These are phyloP conservation scores for Ianthella basta DNA, from an alignment of 37 sponge, comb jelly and placozoan genomes.

Conservation along the genomic window DNA sequence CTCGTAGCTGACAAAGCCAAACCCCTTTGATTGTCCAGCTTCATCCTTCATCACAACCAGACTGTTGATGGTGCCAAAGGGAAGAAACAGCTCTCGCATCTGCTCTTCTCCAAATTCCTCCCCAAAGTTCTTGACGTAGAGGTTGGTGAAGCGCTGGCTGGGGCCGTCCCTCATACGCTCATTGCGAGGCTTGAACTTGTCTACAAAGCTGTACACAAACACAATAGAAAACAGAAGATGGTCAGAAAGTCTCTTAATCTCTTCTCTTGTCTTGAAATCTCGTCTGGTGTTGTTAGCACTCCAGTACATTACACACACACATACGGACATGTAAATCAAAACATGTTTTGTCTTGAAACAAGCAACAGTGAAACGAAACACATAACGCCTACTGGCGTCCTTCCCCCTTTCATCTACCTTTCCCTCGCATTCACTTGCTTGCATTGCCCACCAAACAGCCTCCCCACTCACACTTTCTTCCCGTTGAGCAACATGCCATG, in stretches of 20 bases:
- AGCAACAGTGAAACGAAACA: too few relatives aligned
- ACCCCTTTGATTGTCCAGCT: constrained; percentile 61
- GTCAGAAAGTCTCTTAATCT: too few relatives aligned
- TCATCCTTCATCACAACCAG: constrained; percentile 84
- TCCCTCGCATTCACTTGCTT: too few relatives aligned
- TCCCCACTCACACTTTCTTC: constrained; percentile 92
- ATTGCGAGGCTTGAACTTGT: constrained; percentile 82
- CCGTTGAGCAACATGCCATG: constrained; percentile 98
- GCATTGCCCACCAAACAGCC: too few relatives aligned
- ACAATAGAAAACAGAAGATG: too few relatives aligned
- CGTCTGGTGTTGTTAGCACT: too few relatives aligned
- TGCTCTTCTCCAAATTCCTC: constrained; percentile 78
- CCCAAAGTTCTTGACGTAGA: constrained; percentile 96
- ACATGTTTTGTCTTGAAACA: too few relatives aligned
- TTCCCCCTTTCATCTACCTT: too few relatives aligned
- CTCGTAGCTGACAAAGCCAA: constrained; percentile 95
- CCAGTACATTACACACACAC: too few relatives aligned
- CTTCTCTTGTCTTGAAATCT: too few relatives aligned
- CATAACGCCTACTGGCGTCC: too few relatives aligned
- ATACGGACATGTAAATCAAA: too few relatives aligned
- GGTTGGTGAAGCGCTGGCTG: constrained; percentile 84
- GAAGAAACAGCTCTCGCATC: constrained; percentile 64
- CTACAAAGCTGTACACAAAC: constrained; percentile 60
- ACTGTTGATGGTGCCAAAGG: constrained; percentile 84
- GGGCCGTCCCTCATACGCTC: constrained; percentile 71